Percentiles rank a stretch among this genome's conserved stretches.
phyloP scores from a whole-genome alignment of 2,113 vertebrate species.

The Daphoenositta chrysoptera region DNA sequence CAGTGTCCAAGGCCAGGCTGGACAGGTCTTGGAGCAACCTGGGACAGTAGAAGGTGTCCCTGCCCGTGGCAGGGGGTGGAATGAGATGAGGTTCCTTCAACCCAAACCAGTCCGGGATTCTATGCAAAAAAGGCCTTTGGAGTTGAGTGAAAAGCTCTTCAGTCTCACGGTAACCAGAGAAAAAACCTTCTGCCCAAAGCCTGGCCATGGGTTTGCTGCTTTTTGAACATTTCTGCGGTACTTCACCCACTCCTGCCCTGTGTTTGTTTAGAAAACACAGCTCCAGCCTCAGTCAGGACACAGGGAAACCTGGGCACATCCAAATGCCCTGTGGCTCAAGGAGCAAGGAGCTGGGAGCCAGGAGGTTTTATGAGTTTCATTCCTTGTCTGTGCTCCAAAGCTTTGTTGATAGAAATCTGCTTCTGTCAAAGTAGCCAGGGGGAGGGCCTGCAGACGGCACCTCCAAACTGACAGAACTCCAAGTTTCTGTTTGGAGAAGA shows the following conservation, averaged over 20 bases:
- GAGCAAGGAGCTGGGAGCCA: neutral
- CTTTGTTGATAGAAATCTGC: conserved; percentile 64
- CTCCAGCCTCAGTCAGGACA: neutral
- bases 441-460: neutral
- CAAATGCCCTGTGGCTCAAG: neutral
- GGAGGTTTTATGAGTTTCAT: neutral
- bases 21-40: neutral
- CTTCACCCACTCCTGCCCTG: neutral
- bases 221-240: neutral
- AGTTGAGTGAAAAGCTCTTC: neutral
- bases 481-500: conserved; percentile 45
- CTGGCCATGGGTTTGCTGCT: neutral
- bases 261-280: conserved; percentile 28
- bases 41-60: neutral
- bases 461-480: conserved; percentile 10
- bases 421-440: conserved; percentile 1
- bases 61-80: neutral
- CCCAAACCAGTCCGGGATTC: neutral
- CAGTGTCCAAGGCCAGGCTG: neutral
- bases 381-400: neutral
- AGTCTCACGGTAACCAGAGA: neutral
- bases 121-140: neutral
- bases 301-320: neutral
- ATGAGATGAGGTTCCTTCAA: neutral
- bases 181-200: neutral